A percentile compares a stretch with the other conserved stretches of the same genome.
Conservation (phyloP, 1,140 invertebrate genomes). For the Chymomyza costata region DNA sequence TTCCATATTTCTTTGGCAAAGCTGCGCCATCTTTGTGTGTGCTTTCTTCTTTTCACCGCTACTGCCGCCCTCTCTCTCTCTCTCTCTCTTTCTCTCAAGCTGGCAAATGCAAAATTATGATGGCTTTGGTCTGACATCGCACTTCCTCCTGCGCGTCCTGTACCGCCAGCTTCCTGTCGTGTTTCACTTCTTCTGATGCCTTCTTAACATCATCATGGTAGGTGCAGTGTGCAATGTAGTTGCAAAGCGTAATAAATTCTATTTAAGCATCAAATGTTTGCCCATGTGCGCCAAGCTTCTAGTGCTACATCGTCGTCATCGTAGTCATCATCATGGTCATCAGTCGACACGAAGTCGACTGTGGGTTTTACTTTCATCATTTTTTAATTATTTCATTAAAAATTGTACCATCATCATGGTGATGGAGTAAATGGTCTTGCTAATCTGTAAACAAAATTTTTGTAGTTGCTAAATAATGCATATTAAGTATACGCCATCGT, state of each 20-base stretch:
- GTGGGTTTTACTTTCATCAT: constrained; percentile 17
- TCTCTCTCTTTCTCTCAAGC: no score
- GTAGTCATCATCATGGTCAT: no score
- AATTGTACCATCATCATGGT: constrained; percentile 56
- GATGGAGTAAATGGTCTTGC: constrained; percentile 54
- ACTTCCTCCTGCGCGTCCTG: no score
- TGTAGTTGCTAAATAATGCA: neutral
- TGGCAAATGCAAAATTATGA: constrained; percentile 58
- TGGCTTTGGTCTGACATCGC: constrained; percentile 32
- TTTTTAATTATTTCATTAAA: constrained; percentile 48
- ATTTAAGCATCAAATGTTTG: constrained; percentile 40
- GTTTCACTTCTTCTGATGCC: neutral
- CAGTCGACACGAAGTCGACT: neutral
- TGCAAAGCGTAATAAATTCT: constrained; percentile 57
- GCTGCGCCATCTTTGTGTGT: constrained; percentile 29
- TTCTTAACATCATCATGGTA: no score
- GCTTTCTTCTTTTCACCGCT: no score
- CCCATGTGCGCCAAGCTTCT: constrained; percentile 1
- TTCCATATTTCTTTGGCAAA: constrained; percentile 17
- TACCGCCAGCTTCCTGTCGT: neutral
- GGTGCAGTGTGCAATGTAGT: constrained; percentile 26
- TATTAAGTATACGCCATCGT: neutral
- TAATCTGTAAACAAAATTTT: constrained; percentile 24
- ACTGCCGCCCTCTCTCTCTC: no score
- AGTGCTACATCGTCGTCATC: no score